phyloP scores from a whole-genome alignment of 2,113 vertebrate species.

The Oncorhynchus tshawytscha region DNA sequence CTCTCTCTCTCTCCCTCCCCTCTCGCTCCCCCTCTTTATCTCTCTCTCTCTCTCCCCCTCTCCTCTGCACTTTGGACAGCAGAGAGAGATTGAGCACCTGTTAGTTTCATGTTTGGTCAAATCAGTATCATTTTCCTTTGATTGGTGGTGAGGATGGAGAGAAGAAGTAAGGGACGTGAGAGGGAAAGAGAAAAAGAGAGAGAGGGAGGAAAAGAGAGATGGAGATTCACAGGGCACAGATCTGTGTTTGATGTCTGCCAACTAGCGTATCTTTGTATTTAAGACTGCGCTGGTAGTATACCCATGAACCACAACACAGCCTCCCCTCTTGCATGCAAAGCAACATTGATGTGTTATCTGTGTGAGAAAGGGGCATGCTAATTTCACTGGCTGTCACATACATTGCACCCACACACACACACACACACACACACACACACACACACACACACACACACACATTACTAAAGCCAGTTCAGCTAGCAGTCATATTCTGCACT shows the following conservation, averaged over 20 bases:
- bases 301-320: slow-evolving; percentile 2
- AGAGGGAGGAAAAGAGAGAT: slow-evolving; percentile 12
- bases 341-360: neutral
- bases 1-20: no score
- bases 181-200: neutral
- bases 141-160: neutral
- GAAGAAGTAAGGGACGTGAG: neutral
- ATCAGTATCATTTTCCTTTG: no score
- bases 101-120: no score
- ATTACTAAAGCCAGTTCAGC: neutral
- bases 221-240: neutral
- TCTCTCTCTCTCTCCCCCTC: no score
- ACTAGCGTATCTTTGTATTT: neutral
- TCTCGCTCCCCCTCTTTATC: no score
- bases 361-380: neutral
- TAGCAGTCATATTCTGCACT: neutral
- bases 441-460: neutral
- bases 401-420: neutral
- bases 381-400: neutral
- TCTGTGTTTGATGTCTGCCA: neutral
- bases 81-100: neutral
- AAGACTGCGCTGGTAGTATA: neutral
- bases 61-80: neutral
- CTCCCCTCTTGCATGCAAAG: slow-evolving; percentile 6
- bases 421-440: no score